A percentile compares a stretch with the other conserved stretches of the same genome.
Conservation (phyloP, 2,797 vertebrate genomes). For the Novumbra hubbsi region DNA sequence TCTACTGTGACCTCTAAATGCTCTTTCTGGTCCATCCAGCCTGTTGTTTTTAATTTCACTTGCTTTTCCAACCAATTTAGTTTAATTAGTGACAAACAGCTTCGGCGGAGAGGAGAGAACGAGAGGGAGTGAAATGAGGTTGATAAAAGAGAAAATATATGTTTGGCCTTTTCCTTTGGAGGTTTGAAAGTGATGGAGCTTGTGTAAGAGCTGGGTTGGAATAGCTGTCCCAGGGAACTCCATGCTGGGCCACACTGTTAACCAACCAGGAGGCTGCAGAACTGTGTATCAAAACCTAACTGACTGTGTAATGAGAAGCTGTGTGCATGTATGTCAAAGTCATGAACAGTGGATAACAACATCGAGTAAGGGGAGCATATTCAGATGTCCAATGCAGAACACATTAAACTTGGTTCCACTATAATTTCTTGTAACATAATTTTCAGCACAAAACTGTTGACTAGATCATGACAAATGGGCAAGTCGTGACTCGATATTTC, state of each 20-base stretch:
- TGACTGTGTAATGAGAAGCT: conserved; percentile 48
- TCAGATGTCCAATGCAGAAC: background rate
- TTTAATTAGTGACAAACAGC: conserved; percentile 60
- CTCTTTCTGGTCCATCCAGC: conserved; percentile 51
- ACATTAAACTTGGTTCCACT: background rate
- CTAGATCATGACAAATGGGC: background rate
- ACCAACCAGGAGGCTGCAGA: conserved; percentile 55
- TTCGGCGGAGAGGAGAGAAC: conserved; percentile 34
- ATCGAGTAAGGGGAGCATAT: background rate
- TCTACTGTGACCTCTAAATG: conserved; percentile 56
- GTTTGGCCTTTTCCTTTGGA: background rate
- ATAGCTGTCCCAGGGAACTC: conserved; percentile 60
- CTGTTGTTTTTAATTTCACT: conserved; percentile 50
- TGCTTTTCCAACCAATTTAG: conserved; percentile 60
- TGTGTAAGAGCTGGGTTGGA: conserved; percentile 57
- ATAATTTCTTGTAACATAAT: background rate
- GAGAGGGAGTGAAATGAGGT: conserved; percentile 39
- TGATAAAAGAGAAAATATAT: conserved; percentile 59
- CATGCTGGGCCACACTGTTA: conserved; percentile 35
- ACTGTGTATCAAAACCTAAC: conserved; percentile 50
- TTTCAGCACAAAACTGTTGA: background rate
- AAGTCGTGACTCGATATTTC: background rate
- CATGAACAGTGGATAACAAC: background rate
- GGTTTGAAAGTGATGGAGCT: conserved; percentile 19
- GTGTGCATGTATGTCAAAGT: background rate